Conservation (phyloP, 37 sponge, comb jelly and placozoan genomes). For the Hexactinellida sp. region DNA sequence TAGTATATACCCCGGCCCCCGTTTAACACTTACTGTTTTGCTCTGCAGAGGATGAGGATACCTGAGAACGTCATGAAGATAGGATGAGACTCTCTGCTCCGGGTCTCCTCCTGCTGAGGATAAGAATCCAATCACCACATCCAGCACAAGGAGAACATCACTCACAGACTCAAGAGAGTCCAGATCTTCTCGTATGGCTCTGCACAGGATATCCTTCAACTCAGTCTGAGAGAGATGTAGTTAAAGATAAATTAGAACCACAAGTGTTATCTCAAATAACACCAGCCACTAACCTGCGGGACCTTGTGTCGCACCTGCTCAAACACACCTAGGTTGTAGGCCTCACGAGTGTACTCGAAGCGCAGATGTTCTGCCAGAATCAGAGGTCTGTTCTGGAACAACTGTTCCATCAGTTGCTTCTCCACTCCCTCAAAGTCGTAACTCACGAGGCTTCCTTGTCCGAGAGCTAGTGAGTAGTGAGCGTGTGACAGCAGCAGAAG, state of each 20-base stretch:
- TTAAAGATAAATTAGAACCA: background rate
- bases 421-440: slow-evolving; percentile 12
- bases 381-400: background rate
- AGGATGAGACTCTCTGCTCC: background rate
- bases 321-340: slow-evolving; percentile 10
- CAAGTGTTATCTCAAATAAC: too few relatives aligned
- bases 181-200: background rate
- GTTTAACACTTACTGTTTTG: background rate
- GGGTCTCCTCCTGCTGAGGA: slow-evolving; percentile 13
- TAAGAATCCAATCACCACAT: slow-evolving; percentile 14
- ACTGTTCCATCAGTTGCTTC: background rate
- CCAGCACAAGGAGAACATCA: background rate
- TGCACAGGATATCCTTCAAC: background rate
- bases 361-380: slow-evolving; percentile 11
- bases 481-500: background rate
- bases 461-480: slow-evolving; percentile 18
- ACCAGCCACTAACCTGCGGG: background rate
- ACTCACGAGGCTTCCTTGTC: background rate
- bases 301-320: slow-evolving; percentile 16
- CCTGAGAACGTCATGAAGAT: background rate
- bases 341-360: slow-evolving; percentile 16
- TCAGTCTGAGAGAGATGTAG: background rate
- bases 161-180: background rate
- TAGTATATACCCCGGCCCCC: too few relatives aligned
- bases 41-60: background rate